These are phyloP conservation scores for Ceyx margarethae DNA, from an alignment of 2,113 vertebrate species.

Conservation along the genomic window DNA sequence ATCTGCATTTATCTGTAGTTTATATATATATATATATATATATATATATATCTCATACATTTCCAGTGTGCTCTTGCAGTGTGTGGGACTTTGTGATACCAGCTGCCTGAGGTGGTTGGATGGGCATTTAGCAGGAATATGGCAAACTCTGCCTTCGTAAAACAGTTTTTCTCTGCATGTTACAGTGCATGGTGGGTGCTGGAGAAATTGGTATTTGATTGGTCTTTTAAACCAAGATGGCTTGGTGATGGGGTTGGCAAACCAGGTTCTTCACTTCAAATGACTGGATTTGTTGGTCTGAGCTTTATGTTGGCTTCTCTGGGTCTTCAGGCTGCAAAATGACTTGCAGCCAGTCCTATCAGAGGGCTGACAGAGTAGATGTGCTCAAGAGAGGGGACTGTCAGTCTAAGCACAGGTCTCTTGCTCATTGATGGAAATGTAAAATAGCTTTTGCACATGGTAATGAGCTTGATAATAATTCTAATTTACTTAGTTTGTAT, in stretches of 20 bases:
- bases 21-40: rapidly evolving
- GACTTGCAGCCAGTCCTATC: rapidly evolving
- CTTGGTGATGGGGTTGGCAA: background rate
- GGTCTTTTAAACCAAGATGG: background rate
- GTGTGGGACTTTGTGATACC: rapidly evolving
- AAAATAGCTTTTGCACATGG: background rate
- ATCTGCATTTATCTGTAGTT: background rate
- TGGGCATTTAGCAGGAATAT: background rate
- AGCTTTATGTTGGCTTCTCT: background rate
- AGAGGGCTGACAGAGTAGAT: background rate
- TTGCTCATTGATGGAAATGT: background rate
- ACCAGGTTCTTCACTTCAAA: background rate
- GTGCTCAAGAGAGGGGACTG: background rate
- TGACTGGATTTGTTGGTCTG: background rate
- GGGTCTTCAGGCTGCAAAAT: background rate
- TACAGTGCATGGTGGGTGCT: rapidly evolving
- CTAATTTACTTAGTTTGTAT: background rate
- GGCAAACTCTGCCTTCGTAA: background rate
- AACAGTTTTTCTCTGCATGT: background rate
- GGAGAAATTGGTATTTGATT: background rate
- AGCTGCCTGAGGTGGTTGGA: rapidly evolving
- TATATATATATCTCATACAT: background rate
- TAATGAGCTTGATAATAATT: background rate
- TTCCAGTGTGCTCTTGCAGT: background rate
- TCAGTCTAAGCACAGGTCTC: background rate